Evolutionary conservation across 2,888 invertebrate genomes (phyloP).

Genomic region (Cheilosia grossa): DNA sequence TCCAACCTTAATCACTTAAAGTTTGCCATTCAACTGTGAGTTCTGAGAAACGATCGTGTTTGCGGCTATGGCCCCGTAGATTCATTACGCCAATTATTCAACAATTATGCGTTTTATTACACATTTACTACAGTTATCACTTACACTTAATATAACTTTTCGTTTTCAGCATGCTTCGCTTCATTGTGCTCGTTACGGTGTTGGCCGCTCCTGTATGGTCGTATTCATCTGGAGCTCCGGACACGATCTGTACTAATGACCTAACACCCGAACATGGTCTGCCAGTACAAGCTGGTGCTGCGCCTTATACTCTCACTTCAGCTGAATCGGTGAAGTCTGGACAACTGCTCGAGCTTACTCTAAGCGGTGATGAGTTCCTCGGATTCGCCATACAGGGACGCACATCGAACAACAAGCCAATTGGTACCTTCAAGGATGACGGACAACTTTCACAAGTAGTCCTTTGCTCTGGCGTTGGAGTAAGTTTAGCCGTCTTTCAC

Average conservation of each 20-base stretch:
- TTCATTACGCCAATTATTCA: background rate
- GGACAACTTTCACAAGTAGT: constrained; percentile 82
- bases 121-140: background rate
- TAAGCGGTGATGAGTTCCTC: constrained; percentile 85
- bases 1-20: background rate
- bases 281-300: constrained; percentile 83
- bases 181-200: constrained; percentile 77
- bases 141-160: background rate
- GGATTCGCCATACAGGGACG: constrained; percentile 89
- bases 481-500: constrained; percentile 66
- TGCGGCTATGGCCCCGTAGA: constrained; percentile 15
- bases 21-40: constrained; percentile 1
- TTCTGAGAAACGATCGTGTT: constrained; percentile 5
- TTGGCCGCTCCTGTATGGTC: constrained; percentile 79
- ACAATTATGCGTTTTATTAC: background rate
- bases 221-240: constrained; percentile 87
- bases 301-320: constrained; percentile 85
- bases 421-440: constrained; percentile 86
- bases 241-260: constrained; percentile 85
- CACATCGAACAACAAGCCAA: constrained; percentile 84
- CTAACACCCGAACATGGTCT: constrained; percentile 88
- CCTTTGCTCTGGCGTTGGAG: constrained; percentile 78
- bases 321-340: constrained; percentile 82
- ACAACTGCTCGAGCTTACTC: constrained; percentile 83
- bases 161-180: constrained; percentile 78